Evolutionary conservation across 2,113 vertebrate genomes (phyloP), one percentile per base, ranked within the genome.

Genomic region (Gorsachius goisagi): DNA sequence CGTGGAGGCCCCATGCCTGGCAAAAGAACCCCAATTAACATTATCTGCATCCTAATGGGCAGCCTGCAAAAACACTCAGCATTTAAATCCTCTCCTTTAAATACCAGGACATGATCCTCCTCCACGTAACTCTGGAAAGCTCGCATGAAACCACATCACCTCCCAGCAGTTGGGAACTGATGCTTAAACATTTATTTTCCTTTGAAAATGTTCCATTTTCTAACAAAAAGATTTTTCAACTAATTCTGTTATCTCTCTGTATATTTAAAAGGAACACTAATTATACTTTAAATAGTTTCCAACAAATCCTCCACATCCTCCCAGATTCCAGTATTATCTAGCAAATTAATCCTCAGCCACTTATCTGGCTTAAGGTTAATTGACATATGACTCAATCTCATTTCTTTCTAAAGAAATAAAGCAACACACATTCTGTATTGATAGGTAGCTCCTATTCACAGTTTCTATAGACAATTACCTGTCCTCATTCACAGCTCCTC

Each of bases 311-410:
- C 55, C 45, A 19, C 55, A 79, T 39, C 73, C 71, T 81, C 45
- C 64, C 44, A 72, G 44, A 86, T 81, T 88, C 69, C 68, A 87
- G 72, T 47, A 89, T 92, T 92, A 88, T 87, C 76, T 33, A 73
- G 56, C 39, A 88, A 96, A 96, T 96, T 89, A 96, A 89, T 89
- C 85, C 94, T 83, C 75, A 94, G 62, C 59, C 76, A 88, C 22
- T 96, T 95, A 84, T 58, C 93, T 88, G 79, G 30, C 8, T 92
- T 82, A 71, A 86, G 85, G 79, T 91, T 95, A 96, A 97, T 85
- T 91, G 90, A 91, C 93, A 95, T 75, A 62, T 16, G 33, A 90
- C 55, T 89, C 71, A 55, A 59, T n/a, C 67, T 78, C 63, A 19
- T 75, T 94, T 92, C 71, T 76, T 72, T 28, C 78, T 2, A 7